Conservation (phyloP, 2,113 vertebrate genomes). For the Hippoglossus stenolepis region DNA sequence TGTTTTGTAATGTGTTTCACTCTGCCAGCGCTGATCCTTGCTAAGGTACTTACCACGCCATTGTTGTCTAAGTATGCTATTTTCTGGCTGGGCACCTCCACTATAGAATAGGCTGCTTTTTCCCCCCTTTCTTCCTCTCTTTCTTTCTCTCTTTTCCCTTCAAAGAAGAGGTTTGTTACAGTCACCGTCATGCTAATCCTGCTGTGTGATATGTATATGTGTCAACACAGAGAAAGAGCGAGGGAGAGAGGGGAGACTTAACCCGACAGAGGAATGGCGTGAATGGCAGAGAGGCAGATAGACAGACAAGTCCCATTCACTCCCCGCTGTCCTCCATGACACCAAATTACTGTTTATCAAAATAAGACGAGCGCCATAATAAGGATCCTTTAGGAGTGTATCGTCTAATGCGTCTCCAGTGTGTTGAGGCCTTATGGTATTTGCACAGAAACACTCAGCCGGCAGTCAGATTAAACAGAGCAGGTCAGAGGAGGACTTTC, state of each 20-base stretch:
- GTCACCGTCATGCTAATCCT: constrained; percentile 80
- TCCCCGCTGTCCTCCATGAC: constrained; percentile 70
- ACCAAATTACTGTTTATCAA: constrained; percentile 80
- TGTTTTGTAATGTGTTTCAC: constrained; percentile 83
- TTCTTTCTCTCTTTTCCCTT: constrained; percentile 13
- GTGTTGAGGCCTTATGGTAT: constrained; percentile 34
- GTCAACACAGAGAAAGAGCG: constrained; percentile 76
- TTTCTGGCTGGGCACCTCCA: constrained; percentile 82
- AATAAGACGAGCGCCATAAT: constrained; percentile 68
- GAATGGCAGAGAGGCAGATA: constrained; percentile 69
- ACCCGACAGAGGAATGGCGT: constrained; percentile 65
- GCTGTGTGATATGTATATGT: constrained; percentile 81
- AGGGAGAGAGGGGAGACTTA: constrained; percentile 66
- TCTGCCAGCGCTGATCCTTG: constrained; percentile 80
- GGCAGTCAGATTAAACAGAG: constrained; percentile 44
- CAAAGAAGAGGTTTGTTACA: constrained; percentile 78
- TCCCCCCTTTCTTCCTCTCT: neutral
- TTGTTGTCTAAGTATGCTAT: constrained; percentile 84
- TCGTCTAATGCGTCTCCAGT: constrained; percentile 46
- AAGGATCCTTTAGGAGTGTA: constrained; percentile 56
- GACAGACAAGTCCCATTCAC: constrained; percentile 73
- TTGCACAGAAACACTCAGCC: constrained; percentile 36
- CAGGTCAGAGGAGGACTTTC: constrained; percentile 43
- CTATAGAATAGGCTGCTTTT: constrained; percentile 72
- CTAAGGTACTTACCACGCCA: constrained; percentile 83